Conservation (phyloP, 2,113 vertebrate genomes). For the Campylomormyrus numenius region DNA sequence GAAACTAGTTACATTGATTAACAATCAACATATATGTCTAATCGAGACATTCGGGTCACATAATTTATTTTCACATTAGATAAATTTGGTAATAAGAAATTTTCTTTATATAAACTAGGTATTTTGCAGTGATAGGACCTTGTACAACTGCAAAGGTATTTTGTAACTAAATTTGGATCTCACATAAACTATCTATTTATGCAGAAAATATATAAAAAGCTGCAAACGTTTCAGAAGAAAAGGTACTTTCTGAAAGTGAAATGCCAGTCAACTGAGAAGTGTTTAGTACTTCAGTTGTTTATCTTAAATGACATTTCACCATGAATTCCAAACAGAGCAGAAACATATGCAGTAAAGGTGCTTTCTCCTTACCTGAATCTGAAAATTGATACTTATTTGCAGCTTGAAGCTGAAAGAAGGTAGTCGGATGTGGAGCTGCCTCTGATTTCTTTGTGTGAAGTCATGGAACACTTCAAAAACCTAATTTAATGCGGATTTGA, state of each 20-base stretch:
- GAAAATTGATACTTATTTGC: background rate
- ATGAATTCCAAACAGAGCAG: background rate
- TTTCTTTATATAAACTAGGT: background rate
- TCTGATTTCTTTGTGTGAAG: background rate
- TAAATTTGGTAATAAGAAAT: background rate
- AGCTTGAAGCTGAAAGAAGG: background rate
- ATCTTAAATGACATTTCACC: background rate
- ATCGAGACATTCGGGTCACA: background rate
- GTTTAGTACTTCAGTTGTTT: background rate
- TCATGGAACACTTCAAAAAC: constrained; percentile 35
- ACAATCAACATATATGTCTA: background rate
- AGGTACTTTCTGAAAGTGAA: background rate
- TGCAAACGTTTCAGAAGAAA: background rate
- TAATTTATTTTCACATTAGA: background rate
- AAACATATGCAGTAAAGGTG: background rate
- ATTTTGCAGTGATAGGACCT: background rate
- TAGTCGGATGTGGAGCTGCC: background rate
- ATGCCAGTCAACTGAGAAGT: background rate
- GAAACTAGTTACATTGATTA: background rate
- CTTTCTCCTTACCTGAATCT: background rate
- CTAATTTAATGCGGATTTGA: constrained; percentile 42
- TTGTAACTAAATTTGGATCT: background rate
- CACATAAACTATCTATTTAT: background rate
- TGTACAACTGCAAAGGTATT: background rate
- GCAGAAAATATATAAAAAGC: background rate